Evolutionary conservation across 1,140 invertebrate species (phyloP).

Genomic region (Drosophila tropicalis): DNA sequence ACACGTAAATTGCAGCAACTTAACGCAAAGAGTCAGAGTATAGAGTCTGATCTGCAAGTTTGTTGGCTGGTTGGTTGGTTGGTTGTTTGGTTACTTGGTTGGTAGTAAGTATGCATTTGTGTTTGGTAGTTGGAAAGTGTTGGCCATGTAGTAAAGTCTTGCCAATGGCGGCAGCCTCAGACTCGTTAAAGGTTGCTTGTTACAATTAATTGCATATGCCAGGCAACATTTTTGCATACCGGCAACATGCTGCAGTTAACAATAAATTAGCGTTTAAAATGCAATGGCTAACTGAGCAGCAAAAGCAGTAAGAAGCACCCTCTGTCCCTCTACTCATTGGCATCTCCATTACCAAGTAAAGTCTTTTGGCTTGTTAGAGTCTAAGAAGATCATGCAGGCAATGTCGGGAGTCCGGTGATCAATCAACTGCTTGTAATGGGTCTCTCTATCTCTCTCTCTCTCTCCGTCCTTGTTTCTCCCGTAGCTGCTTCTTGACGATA

Average conservation of each 20-base stretch:
- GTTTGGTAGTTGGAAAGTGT: slow-evolving; percentile 29
- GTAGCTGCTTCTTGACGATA: slow-evolving; percentile 33
- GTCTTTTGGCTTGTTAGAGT: slow-evolving; percentile 46
- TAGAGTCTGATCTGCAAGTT: slow-evolving; percentile 22
- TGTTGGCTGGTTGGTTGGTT: not conserved
- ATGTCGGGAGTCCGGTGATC: slow-evolving; percentile 56
- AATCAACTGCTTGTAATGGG: slow-evolving; percentile 69
- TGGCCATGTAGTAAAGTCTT: slow-evolving; percentile 10
- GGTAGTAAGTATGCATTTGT: not conserved
- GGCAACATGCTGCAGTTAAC: slow-evolving; percentile 79
- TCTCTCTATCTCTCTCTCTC: slow-evolving; percentile 38
- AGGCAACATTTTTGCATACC: slow-evolving; percentile 75
- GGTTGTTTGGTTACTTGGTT: not conserved
- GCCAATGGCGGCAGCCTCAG: slow-evolving; percentile 32
- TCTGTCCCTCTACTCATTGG: not conserved
- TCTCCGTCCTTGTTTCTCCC: slow-evolving; percentile 47
- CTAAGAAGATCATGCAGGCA: slow-evolving; percentile 56
- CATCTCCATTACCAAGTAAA: not conserved
- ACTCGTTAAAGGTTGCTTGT: slow-evolving; percentile 72
- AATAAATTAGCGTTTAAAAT: slow-evolving; percentile 82
- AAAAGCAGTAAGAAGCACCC: too few species aligned
- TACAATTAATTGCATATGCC: slow-evolving; percentile 80
- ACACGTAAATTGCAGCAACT: slow-evolving; percentile 77
- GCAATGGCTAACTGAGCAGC: slow-evolving; percentile 52
- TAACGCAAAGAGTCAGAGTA: slow-evolving; percentile 60